A percentile compares a stretch with the other conserved stretches of the same genome.
Conservation (phyloP, 1,140 invertebrate genomes). For the Spodoptera frugiperda region DNA sequence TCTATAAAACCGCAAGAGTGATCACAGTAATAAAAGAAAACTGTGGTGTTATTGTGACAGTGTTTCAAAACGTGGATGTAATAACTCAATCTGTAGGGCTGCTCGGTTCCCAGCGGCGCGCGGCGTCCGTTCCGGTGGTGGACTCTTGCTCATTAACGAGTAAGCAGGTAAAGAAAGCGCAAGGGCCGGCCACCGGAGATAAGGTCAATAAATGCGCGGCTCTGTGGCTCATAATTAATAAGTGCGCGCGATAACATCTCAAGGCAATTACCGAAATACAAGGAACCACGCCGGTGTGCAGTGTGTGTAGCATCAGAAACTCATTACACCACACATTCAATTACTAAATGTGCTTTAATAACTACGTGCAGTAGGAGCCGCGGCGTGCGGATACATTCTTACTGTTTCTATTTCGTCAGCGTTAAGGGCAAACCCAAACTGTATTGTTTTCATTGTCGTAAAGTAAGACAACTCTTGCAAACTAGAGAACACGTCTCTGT, state of each 20-base stretch:
- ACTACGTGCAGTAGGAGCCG: neutral
- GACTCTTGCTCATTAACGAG: conserved; percentile 66
- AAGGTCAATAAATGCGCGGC: conserved; percentile 78
- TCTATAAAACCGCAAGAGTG: conserved; percentile 15
- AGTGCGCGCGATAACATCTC: conserved; percentile 64
- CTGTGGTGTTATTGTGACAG: conserved; percentile 30
- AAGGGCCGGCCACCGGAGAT: conserved; percentile 75
- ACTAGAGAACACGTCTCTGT: neutral
- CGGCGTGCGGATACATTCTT: neutral
- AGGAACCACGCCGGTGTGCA: conserved; percentile 48
- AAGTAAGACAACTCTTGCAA: neutral
- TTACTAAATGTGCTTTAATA: conserved; percentile 55
- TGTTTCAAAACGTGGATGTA: conserved; percentile 41
- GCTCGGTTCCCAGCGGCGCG: conserved; percentile 42
- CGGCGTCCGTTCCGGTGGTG: conserved; percentile 66
- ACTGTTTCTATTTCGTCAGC: neutral
- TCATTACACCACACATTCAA: conserved; percentile 59
- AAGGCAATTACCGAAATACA: conserved; percentile 71
- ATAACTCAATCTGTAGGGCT: conserved; percentile 54
- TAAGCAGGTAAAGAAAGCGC: conserved; percentile 63
- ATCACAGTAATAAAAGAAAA: conserved; percentile 38
- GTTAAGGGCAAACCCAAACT: neutral
- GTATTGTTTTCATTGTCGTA: neutral
- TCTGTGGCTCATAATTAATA: conserved; percentile 76
- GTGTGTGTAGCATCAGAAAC: conserved; percentile 56